Percentiles rank a stretch among this genome's conserved stretches.
Evolutionary conservation across 2,888 invertebrate genomes (phyloP).

Genomic region (Sceliomorpha sp.): DNA sequence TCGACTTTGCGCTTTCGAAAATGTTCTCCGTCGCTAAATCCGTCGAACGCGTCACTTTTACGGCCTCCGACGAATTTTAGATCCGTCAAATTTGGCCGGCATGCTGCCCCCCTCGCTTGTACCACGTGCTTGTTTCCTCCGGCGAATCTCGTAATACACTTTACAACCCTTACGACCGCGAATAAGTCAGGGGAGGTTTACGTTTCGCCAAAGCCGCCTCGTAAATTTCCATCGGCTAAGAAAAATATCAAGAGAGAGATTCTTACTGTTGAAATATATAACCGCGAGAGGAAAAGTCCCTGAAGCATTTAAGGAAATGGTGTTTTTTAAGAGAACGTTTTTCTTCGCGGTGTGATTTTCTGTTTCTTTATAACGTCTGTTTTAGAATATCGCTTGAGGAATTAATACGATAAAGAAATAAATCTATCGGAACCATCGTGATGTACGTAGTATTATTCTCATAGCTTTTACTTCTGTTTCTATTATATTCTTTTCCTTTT

Average conservation of each 20-base stretch:
- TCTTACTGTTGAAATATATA: slow-evolving; percentile 27
- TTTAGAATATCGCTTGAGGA: no score
- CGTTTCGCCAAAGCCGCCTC: slow-evolving; percentile 37
- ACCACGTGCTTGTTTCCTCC: slow-evolving; percentile 26
- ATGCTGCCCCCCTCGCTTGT: no score
- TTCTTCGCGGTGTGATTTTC: background rate
- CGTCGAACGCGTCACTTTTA: slow-evolving; percentile 15
- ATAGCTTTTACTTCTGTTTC: no score
- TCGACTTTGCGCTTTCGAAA: background rate
- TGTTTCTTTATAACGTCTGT: no score
- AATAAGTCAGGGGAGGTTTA: slow-evolving; percentile 43
- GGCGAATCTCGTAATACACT: slow-evolving; percentile 26
- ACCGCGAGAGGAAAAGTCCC: slow-evolving; percentile 5
- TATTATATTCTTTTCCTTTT: no score
- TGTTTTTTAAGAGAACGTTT: no score
- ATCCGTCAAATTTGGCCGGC: no score
- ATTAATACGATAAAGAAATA: no score
- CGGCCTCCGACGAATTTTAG: no score
- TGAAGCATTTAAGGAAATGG: no score
- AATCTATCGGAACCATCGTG: no score
- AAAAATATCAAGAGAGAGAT: slow-evolving; percentile 40
- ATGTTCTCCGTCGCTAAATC: background rate
- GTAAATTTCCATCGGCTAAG: slow-evolving; percentile 48
- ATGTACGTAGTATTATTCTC: no score
- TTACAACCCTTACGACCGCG: slow-evolving; percentile 40